phyloP scores from a whole-genome alignment of 2,888 invertebrate species.

The Drosophila sordidula region DNA sequence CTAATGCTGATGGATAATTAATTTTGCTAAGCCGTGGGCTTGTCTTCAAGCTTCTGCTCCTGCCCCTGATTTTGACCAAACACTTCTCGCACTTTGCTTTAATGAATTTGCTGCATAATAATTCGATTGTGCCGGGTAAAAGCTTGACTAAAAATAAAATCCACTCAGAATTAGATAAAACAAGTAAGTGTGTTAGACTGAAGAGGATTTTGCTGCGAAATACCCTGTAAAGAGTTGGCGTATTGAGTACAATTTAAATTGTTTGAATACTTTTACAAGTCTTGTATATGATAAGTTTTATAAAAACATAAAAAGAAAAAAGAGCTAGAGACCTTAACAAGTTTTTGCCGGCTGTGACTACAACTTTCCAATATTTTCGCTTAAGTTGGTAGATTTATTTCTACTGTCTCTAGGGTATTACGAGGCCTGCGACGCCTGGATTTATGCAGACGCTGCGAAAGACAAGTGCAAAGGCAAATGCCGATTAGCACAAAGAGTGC shows the following conservation, averaged over 20 bases:
- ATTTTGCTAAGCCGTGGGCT: constrained; percentile 60
- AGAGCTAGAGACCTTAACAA: no score
- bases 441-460: constrained; percentile 71
- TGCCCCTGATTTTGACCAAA: neutral
- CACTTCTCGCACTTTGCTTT: constrained; percentile 42
- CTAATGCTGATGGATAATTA: constrained; percentile 75
- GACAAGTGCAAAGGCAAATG: constrained; percentile 56
- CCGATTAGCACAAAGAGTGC: constrained; percentile 69
- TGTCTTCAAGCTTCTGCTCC: constrained; percentile 1
- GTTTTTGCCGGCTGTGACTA: neutral
- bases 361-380: neutral
- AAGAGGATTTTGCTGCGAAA: neutral
- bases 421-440: constrained; percentile 14
- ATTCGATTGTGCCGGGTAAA: constrained; percentile 62
- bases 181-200: constrained; percentile 9
- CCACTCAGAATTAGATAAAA: constrained; percentile 56
- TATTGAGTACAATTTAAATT: no score
- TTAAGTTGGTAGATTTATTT: neutral
- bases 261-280: no score
- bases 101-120: constrained; percentile 72
- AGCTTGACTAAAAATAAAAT: constrained; percentile 47
- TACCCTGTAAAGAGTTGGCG: constrained; percentile 11
- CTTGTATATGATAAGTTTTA: no score
- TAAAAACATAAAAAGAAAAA: no score
- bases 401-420: constrained; percentile 28